Evolutionary conservation across 2,888 invertebrate species (phyloP), one percentile per base, ranked within the genome.

Genomic region (Sisyra terminalis): DNA sequence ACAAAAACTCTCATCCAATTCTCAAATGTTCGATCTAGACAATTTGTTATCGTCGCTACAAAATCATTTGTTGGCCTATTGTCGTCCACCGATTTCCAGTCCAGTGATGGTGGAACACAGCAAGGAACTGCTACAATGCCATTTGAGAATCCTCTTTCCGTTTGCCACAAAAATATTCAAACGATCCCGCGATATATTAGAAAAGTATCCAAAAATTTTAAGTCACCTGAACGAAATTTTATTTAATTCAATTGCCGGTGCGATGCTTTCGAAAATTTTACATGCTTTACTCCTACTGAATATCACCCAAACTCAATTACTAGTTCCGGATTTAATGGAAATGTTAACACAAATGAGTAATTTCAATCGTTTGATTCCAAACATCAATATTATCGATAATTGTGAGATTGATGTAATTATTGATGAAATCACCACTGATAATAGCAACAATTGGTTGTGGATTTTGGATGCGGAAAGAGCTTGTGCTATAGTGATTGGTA

Each of bases 391-490:
- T 40, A 61, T 59, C 41, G 52, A 60, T 18, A 24, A 40, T 40
- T 40, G 29, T 39, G 42, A 14, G 30, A 32, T 31, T 35, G 34
- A 30, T 45, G 42, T 48, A 50, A 30, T 50, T 53, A 29, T 29
- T 7, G 66, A 67, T 47, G 63, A 63, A 2, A 66, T 65, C 52
- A 69, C 69, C 1, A 68, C 69, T 6, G 68, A 69, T 3, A 56
- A 66, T 14, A 54, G 59, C 7, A 64, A 67, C 47, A 63, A 59
- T 29, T 70, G 69, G 69, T 57, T 64, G 40, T 75, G 75, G 73
- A 60, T 74, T 46, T 56, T 74, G 24, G 75, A 75, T 53, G 55
- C 73, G 51, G 73, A 75, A 54, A 59, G 71, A 48, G 67, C 70
- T 0, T 71, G 70, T 52, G 66, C 71, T n/a, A 58, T 75, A 40